Percentiles rank a stretch among this genome's conserved stretches.
Conservation (phyloP, 2,797 vertebrate genomes). For the Poeciliopsis turneri region DNA sequence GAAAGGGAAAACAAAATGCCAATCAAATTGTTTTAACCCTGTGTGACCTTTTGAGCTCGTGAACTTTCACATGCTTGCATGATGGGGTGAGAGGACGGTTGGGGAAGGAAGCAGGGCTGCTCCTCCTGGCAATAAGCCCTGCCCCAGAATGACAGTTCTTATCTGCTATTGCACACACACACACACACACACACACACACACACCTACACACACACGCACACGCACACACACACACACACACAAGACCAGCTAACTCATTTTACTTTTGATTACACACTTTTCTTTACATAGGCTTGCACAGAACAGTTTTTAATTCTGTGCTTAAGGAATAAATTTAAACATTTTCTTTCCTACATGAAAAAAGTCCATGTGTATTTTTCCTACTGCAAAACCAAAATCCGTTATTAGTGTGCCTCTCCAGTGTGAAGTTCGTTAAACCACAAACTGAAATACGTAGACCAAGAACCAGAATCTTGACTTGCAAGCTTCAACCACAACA, state of each 20-base stretch:
- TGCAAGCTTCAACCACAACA: constrained; percentile 74
- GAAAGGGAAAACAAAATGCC: background rate
- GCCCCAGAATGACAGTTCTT: constrained; percentile 62
- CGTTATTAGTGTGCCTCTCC: constrained; percentile 53
- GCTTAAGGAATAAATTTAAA: background rate
- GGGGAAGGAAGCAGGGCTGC: constrained; percentile 73
- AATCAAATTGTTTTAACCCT: constrained; percentile 2
- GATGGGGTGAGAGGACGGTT: constrained; percentile 65
- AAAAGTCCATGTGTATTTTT: background rate
- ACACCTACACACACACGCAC: constrained; percentile 19
- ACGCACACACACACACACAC: constrained; percentile 27
- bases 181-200: constrained; percentile 19
- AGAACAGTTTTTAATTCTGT: background rate
- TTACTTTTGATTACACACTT: constrained; percentile 5
- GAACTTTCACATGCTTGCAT: constrained; percentile 27
- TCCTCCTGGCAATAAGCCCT: constrained; percentile 62
- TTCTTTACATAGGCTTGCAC: background rate
- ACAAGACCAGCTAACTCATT: constrained; percentile 25
- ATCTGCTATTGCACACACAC: constrained; percentile 55
- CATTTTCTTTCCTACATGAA: background rate
- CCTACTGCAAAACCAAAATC: too few species aligned
- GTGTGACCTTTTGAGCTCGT: too few species aligned
- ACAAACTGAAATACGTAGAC: constrained; percentile 74
- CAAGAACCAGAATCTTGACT: constrained; percentile 69
- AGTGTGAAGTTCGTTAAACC: constrained; percentile 72